Evolutionary conservation across 1,140 invertebrate species (phyloP).

Genomic region (Diuraphis noxia): DNA sequence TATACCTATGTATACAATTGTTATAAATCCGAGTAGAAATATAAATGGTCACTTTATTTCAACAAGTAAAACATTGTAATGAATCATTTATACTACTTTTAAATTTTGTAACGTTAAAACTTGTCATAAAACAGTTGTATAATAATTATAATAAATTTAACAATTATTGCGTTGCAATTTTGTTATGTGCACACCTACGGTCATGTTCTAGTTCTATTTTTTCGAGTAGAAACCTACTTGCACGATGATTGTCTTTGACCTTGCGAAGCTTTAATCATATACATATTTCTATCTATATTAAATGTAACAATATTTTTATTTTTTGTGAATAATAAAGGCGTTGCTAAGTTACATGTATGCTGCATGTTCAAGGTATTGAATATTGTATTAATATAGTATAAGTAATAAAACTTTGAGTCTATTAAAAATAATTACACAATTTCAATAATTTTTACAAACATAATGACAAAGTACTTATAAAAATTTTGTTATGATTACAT

Average conservation of each 20-base stretch:
- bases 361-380: not conserved
- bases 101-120: not conserved
- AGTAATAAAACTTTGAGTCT: not conserved
- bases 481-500: not conserved
- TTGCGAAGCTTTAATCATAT: not conserved
- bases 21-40: not conserved
- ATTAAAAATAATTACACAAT: not conserved
- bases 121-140: not conserved
- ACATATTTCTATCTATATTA: not conserved
- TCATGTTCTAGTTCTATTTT: slow-evolving; percentile 5
- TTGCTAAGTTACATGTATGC: not conserved
- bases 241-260: not conserved
- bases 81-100: not conserved
- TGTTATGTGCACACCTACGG: not conserved
- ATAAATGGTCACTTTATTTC: not conserved
- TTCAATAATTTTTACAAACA: not conserved
- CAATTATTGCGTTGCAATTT: not conserved
- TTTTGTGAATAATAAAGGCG: too few species aligned
- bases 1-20: not conserved
- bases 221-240: not conserved
- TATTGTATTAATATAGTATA: not conserved
- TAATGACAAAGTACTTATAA: not conserved
- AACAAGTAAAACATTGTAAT: not conserved
- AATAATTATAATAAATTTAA: not conserved
- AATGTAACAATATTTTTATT: not conserved